These are phyloP conservation scores for Chlorops oryzae DNA, from an alignment of 1,140 invertebrate species.

Conservation along the genomic window DNA sequence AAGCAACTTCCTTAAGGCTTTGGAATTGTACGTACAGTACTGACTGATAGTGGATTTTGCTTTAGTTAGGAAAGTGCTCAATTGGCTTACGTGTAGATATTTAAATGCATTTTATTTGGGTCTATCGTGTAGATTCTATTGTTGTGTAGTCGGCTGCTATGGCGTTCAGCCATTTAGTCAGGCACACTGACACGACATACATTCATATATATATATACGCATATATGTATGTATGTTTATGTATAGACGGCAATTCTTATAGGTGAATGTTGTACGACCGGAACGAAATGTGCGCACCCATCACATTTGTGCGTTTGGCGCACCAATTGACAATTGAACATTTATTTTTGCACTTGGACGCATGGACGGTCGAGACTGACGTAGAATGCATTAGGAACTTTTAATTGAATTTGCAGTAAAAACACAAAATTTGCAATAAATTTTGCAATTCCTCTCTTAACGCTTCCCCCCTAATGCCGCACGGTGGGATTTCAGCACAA, in stretches of 20 bases:
- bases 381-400: too few relatives aligned
- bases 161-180: too few relatives aligned
- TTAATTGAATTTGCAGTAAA: conserved; percentile 46
- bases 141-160: not conserved
- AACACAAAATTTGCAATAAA: conserved; percentile 6
- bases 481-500: too few relatives aligned
- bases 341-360: conserved; percentile 18
- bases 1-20: too few relatives aligned
- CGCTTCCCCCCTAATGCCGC: not conserved
- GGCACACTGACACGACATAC: too few relatives aligned
- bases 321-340: conserved; percentile 17
- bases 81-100: too few relatives aligned
- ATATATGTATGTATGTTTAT: conserved; percentile 20
- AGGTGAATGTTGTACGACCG: not conserved
- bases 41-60: too few relatives aligned
- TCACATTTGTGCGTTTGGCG: not conserved
- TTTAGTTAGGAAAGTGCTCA: too few relatives aligned
- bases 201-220: conserved; percentile 9
- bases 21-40: conserved; percentile 8
- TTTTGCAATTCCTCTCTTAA: not conserved
- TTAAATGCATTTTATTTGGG: too few relatives aligned
- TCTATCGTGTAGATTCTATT: not conserved
- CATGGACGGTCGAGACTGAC: too few relatives aligned
- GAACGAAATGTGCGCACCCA: not conserved
- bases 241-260: not conserved